Base-by-base conservation (phyloP, 2,888 invertebrate species). In the Sipunculus nudus region DNA sequence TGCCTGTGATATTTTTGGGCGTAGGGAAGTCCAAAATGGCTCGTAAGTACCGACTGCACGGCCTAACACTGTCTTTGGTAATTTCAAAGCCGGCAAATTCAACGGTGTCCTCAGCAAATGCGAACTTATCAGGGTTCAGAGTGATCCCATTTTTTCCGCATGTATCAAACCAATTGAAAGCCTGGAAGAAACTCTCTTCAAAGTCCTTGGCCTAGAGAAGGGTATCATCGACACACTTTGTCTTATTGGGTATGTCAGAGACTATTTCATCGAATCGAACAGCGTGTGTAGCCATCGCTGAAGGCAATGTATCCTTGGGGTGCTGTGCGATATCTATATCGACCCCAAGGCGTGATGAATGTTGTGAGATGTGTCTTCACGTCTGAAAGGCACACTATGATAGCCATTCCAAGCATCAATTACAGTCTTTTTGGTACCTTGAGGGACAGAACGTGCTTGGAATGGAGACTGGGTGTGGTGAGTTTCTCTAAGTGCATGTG, bases 41-140 rank as follows among this genome's bases (percentile, higher is more conserved):
- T 41, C 63, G 59, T 28, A 72, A 41, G 49, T 60, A 70, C 49
- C 65, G 65, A 2, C 53, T 26, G 52, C 68, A 65, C n/a, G 67
- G 68, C 47, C 63, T 65, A 25, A 71, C 54, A 23, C 58, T 67
- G 16, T 61, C 60, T 39, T 47, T 45, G 6, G 68, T 66, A 13
- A 74, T 68, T 32, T 65, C 65, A 43, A 74, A 74, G 4, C 71
- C 70, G 3, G 70, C 70, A 53, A 74, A 74, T 40, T 70, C 72
- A 2, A 69, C 71, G 2, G 43, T 45, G 31, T 61, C 59, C 25
- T 53, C 28, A 4, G 48, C 70, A 53, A 74, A 73, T 2, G 46
- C 32, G 52, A 75, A 75, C 46, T 74, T 74, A 3, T 67, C 64
- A 10, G 71, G 71, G 53, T 72, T 74, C n/a, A 74, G 63, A 1